Base-by-base conservation (phyloP, 2,113 vertebrate genomes). In the Lasiurus borealis region DNA sequence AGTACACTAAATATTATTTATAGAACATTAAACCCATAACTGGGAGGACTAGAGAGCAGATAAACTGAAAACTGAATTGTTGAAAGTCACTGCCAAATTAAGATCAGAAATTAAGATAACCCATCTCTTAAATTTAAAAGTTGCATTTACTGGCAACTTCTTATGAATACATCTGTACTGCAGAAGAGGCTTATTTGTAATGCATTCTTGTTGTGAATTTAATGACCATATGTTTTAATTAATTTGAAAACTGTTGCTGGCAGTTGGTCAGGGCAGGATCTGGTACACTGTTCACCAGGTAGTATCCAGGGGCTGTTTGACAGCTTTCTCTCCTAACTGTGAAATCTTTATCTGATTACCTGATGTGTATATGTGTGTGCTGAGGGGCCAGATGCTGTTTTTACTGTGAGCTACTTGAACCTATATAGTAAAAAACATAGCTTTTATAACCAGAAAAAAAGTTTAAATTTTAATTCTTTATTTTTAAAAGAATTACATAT, bases 151-250 rank as follows among this genome's bases (percentile, higher is more conserved):
- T 88, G 75, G 44, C 8, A 95, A n/a, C 18, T 89, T 88, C 57
- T 86, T 48, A 34, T 34, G 29, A 95, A 44, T 93, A 54, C 1
- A 29, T 78, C 18, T 91, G 5, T 36, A 15, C 50, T 90, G 2
- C 73, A 84, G 48, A 92, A 80, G 31, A 85, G 23, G 27, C 31
- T 31, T 84, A 59, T 84, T 36, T 81, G n/a, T 92, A 92, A 52
- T 83, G 52, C 44, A 68, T 88, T 75, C 64, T 90, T 85, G 64
- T 34, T 89, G 16, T 89, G 54, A 86, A 93, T 94, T 96, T 76
- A 93, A 89, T 71, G 89, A 59, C 52, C 85, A 68, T 82, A 78
- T 96, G 86, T 96, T 97, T 94, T 89, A 92, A 95, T 96, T 96
- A 95, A 94, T 94, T 95, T 91, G 73, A 94, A 95, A 95, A 92